Percentiles rank a stretch among this genome's conserved stretches.
Evolutionary conservation across 2,113 vertebrate species (phyloP).

Genomic region (Cervus canadensis): DNA sequence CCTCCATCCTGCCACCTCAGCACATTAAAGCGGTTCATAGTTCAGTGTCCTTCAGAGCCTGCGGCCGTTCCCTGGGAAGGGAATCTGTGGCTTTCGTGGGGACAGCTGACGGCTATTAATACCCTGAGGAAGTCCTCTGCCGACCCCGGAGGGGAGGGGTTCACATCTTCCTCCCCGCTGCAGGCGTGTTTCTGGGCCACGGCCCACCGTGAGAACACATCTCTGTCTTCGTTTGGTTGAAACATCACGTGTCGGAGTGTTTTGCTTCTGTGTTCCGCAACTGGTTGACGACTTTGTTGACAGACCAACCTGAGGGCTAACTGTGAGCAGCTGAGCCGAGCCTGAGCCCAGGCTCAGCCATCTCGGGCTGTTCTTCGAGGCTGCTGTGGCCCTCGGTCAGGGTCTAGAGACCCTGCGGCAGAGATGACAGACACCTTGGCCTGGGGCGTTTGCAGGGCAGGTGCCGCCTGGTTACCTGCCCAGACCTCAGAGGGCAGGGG

Average conservation of each 20-base stretch:
- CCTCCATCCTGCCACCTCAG: background rate
- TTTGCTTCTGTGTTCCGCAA: background rate
- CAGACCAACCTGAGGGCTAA: background rate
- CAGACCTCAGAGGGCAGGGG: background rate
- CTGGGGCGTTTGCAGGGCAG: background rate
- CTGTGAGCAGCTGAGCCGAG: background rate
- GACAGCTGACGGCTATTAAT: slow-evolving; percentile 63
- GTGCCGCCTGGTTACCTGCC: background rate
- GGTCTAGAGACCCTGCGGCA: rapidly evolving
- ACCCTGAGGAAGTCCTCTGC: background rate
- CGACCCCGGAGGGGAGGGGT: background rate
- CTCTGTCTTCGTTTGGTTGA: background rate
- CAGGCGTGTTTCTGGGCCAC: background rate
- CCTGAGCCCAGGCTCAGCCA: rapidly evolving
- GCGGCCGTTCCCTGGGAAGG: background rate
- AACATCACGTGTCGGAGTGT: background rate
- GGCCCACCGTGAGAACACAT: background rate
- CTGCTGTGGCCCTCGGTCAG: background rate
- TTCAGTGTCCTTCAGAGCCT: background rate
- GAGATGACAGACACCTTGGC: background rate
- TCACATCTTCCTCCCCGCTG: rapidly evolving
- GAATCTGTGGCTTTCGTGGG: background rate
- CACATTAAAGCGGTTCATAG: background rate
- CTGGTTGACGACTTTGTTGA: background rate
- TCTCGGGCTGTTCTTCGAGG: background rate